Conservation (phyloP, 2,113 vertebrate species). For the Sterna hirundo region DNA sequence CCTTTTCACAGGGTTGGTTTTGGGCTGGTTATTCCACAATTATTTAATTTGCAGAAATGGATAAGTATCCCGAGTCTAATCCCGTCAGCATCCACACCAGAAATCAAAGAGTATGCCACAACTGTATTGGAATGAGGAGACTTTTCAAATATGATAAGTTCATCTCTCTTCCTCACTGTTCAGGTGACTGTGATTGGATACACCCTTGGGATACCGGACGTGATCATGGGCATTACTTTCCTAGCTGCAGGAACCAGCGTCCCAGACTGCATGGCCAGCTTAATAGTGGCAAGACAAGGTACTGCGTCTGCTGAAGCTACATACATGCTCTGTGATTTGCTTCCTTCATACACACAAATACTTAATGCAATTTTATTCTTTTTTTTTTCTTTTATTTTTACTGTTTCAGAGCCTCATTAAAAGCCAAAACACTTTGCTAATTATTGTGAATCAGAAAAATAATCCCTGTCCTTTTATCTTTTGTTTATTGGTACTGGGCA, state of each 20-base stretch:
- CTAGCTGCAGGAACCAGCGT: constrained; percentile 97
- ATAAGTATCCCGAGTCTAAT: background rate
- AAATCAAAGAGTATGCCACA: background rate
- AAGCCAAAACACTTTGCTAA: background rate
- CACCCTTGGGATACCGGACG: constrained; percentile 95
- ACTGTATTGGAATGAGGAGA: background rate
- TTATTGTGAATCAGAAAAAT: background rate
- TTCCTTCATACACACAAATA: background rate
- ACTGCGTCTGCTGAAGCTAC: background rate
- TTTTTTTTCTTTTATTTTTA: background rate
- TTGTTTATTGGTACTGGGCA: background rate
- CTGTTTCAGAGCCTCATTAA: background rate
- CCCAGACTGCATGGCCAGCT: constrained; percentile 97
- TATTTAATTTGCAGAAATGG: background rate
- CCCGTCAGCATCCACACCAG: background rate
- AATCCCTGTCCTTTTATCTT: background rate
- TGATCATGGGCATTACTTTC: constrained; percentile 99
- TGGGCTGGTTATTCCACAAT: background rate
- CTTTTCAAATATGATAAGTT: background rate
- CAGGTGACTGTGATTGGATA: constrained; percentile 96
- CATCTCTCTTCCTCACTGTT: background rate
- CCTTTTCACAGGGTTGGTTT: background rate
- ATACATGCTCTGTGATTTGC: background rate
- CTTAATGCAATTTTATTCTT: background rate
- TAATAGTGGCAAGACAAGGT: constrained; percentile 99